phyloP scores from a whole-genome alignment of 2,797 vertebrate species.

The Taeniopygia guttata region DNA sequence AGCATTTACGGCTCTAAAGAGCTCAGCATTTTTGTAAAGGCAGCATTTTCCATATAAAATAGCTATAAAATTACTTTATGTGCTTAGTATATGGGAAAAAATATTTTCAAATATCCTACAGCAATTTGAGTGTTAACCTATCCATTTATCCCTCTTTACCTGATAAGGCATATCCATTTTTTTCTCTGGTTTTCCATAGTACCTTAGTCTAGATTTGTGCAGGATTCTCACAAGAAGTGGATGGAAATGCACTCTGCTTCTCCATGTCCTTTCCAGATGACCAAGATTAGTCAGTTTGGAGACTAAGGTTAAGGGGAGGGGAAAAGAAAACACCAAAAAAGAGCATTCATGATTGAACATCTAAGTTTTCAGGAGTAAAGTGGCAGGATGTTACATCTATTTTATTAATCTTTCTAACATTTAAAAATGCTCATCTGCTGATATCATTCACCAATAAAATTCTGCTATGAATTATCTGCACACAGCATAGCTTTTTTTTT shows the following conservation, averaged over 20 bases:
- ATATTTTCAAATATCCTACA: neutral
- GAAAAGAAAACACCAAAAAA: neutral
- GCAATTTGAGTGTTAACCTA: neutral
- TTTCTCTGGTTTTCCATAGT: conserved; percentile 86
- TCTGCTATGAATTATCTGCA: neutral
- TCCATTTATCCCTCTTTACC: conserved; percentile 68
- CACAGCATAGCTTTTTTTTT: neutral
- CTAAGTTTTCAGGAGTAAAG: neutral
- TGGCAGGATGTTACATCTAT: neutral
- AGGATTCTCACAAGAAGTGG: conserved; percentile 89
- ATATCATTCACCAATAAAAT: neutral
- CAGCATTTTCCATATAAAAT: neutral
- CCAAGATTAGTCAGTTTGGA: conserved; percentile 79
- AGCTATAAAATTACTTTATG: neutral
- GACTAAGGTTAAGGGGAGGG: conserved; percentile 65
- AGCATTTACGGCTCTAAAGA: neutral
- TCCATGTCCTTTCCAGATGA: conserved; percentile 80
- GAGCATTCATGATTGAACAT: neutral
- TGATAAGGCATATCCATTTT: conserved; percentile 86
- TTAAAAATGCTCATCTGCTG: neutral
- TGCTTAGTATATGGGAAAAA: neutral
- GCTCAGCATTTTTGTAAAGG: neutral
- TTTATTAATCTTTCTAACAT: neutral
- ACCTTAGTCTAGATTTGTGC: conserved; percentile 87
- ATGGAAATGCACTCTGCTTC: conserved; percentile 58